A percentile compares a stretch with the other conserved stretches of the same genome.
phyloP scores from a whole-genome alignment of 1,140 invertebrate species.

The Acromyrmex charruanus region DNA sequence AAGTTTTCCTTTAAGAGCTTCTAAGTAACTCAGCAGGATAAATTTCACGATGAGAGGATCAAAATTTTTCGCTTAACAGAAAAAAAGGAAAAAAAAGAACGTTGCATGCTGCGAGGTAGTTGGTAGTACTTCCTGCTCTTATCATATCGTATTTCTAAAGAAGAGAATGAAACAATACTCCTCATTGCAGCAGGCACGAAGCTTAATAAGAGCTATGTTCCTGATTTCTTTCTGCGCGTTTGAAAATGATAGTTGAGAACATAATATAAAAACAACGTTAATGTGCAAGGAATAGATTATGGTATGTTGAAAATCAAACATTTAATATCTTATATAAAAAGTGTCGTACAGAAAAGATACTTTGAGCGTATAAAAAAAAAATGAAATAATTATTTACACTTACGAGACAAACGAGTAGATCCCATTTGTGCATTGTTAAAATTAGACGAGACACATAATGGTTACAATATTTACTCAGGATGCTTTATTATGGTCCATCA shows the following conservation, averaged over 20 bases:
- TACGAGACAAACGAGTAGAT: conserved; percentile 70
- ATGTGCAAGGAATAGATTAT: conserved; percentile 72
- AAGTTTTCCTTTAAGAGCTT: conserved; percentile 68
- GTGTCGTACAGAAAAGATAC: conserved; percentile 68
- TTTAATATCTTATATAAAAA: conserved; percentile 72
- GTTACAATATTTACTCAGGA: conserved; percentile 87
- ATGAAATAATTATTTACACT: conserved; percentile 76
- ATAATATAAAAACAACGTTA: conserved; percentile 69
- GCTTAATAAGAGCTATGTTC: conserved; percentile 78
- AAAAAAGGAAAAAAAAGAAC: conserved; percentile 41
- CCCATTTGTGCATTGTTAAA: conserved; percentile 82
- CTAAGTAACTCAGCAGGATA: conserved; percentile 53
- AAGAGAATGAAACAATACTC: conserved; percentile 57
- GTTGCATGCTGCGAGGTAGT: conserved; percentile 77
- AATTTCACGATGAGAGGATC: conserved; percentile 50
- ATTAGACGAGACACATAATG: conserved; percentile 83
- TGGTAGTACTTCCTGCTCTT: conserved; percentile 73
- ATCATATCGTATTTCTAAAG: conserved; percentile 74
- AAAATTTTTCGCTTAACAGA: conserved; percentile 68
- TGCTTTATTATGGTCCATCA: conserved; percentile 85
- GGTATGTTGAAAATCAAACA: conserved; percentile 81
- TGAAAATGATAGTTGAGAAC: conserved; percentile 75
- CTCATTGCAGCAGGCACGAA: conserved; percentile 69
- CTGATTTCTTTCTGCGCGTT: conserved; percentile 80
- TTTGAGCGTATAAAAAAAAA: conserved; percentile 61